Percentiles rank a stretch among this genome's conserved stretches.
Evolutionary conservation across 1,140 invertebrate genomes (phyloP).

Genomic region (Goniozus legneri): DNA sequence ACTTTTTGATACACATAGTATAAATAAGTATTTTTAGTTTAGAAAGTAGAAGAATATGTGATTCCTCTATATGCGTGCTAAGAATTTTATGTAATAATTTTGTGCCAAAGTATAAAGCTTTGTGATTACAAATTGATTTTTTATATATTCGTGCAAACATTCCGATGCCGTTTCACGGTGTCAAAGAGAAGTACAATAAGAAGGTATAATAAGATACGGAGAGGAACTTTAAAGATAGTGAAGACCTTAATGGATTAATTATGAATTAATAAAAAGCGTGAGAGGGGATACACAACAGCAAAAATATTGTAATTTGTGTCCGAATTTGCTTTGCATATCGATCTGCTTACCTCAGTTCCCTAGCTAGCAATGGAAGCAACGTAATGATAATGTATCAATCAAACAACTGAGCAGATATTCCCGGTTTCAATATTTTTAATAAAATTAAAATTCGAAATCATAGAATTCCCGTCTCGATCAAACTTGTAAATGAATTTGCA

Average conservation of each 20-base stretch:
- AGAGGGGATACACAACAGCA: conserved; percentile 36
- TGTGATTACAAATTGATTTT: not conserved
- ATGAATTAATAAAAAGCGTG: conserved; percentile 24
- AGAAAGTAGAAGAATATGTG: conserved; percentile 11
- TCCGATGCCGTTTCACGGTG: conserved; percentile 11
- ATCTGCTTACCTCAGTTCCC: conserved; percentile 49
- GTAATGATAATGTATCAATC: conserved; percentile 45
- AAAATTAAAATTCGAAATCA: conserved; percentile 8
- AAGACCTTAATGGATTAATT: too few species aligned
- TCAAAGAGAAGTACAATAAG: not conserved
- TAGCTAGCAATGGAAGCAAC: conserved; percentile 53
- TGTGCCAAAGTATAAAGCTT: not conserved
- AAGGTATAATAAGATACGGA: conserved; percentile 5
- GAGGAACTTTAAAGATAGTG: conserved; percentile 19
- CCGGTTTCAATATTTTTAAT: conserved; percentile 13
- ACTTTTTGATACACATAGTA: too few species aligned
- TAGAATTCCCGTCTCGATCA: not conserved
- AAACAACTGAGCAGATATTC: conserved; percentile 22
- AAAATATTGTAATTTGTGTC: conserved; percentile 24
- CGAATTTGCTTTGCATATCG: conserved; percentile 27
- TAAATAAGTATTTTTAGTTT: conserved; percentile 12
- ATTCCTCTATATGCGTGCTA: not conserved
- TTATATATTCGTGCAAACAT: not conserved
- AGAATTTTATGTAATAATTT: not conserved
- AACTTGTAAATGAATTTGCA: not conserved